These are phyloP conservation scores for Pseudomyrmex concolor DNA, from an alignment of 1,140 invertebrate genomes.

Conservation along the genomic window DNA sequence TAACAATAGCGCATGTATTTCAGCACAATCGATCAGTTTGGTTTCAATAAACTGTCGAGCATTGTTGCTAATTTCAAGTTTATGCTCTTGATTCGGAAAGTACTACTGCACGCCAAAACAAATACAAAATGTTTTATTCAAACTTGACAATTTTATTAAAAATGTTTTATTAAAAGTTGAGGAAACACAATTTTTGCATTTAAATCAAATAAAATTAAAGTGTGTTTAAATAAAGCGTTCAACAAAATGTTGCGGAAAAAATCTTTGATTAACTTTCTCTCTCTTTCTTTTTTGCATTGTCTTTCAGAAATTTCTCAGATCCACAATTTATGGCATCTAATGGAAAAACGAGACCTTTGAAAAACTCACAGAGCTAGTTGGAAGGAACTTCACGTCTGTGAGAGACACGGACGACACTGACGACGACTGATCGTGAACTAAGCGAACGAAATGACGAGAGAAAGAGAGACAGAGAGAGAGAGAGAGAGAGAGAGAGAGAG, in stretches of 20 bases:
- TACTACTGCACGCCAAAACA: background rate
- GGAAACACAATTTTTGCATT: too few relatives aligned
- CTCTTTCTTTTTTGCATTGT: slow-evolving; percentile 31
- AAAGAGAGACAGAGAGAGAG: background rate
- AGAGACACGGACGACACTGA: slow-evolving; percentile 20
- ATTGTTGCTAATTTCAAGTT: slow-evolving; percentile 12
- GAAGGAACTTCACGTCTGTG: slow-evolving; percentile 51
- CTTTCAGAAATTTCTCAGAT: slow-evolving; percentile 29
- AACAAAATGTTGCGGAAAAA: background rate
- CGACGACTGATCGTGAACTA: background rate
- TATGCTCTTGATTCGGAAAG: background rate
- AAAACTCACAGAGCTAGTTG: slow-evolving; percentile 50
- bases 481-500: background rate
- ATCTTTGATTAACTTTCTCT: slow-evolving; percentile 63
- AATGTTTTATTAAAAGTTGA: too few relatives aligned
- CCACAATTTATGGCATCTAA: slow-evolving; percentile 59
- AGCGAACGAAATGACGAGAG: background rate
- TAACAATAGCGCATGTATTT: slow-evolving; percentile 2
- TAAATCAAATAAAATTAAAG: too few relatives aligned
- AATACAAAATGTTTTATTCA: background rate
- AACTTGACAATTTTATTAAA: too few relatives aligned
- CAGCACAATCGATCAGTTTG: slow-evolving; percentile 8
- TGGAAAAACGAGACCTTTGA: slow-evolving; percentile 38
- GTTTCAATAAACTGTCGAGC: slow-evolving; percentile 11
- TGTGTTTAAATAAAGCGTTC: too few relatives aligned